Evolutionary conservation across 2,113 vertebrate genomes (phyloP).

Genomic region (Amphiprion percula): DNA sequence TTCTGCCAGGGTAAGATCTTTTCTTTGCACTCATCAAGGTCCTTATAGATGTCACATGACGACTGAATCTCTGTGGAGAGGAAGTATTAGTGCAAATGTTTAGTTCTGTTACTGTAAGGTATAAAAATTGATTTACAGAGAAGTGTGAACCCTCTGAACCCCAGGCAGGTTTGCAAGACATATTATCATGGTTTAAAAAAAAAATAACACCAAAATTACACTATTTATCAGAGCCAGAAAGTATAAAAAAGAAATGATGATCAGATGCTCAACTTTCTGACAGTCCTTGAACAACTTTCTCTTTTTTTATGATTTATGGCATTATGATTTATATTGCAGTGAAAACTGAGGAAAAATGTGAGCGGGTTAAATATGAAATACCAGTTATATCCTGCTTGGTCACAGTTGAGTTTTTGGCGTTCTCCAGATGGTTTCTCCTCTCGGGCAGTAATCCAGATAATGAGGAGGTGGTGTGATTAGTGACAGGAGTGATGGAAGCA

Average conservation of each 20-base stretch:
- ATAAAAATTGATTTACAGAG: background rate
- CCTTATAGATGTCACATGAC: slow-evolving; percentile 79
- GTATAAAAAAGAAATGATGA: too few species aligned
- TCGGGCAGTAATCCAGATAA: background rate
- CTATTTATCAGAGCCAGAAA: too few species aligned
- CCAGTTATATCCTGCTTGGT: slow-evolving; percentile 38
- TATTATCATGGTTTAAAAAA: too few species aligned
- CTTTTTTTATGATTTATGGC: too few species aligned
- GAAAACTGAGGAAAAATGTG: too few species aligned
- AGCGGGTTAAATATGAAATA: slow-evolving; percentile 20
- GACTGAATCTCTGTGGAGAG: slow-evolving; percentile 58
- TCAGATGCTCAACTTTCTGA: too few species aligned
- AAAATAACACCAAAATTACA: too few species aligned
- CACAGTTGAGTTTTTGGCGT: background rate
- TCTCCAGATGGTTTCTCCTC: background rate
- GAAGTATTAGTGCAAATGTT: background rate
- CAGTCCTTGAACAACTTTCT: too few species aligned
- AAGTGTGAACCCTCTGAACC: too few species aligned
- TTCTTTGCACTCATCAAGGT: slow-evolving; percentile 80
- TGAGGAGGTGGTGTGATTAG: background rate
- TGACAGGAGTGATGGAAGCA: background rate
- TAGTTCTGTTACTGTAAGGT: fast-evolving
- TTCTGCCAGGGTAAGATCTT: slow-evolving; percentile 80
- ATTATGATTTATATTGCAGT: too few species aligned
- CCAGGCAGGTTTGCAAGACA: too few species aligned